These are phyloP conservation scores for Todiramphus saurophagus DNA, from an alignment of 2,113 vertebrate species.

Conservation along the genomic window DNA sequence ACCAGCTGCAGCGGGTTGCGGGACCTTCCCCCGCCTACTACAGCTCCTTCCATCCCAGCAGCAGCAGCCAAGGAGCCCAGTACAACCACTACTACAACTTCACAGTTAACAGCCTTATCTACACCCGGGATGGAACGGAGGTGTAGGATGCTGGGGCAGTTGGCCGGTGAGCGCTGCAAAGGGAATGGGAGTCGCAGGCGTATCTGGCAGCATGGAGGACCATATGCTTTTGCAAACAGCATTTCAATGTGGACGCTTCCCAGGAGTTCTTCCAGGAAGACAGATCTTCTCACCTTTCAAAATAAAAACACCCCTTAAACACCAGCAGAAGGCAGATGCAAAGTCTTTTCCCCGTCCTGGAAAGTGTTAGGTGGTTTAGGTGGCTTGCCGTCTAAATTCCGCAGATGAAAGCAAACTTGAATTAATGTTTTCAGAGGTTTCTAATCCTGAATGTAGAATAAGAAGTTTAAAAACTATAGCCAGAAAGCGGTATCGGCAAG, in stretches of 20 bases:
- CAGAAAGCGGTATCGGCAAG: neutral
- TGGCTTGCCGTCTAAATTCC: neutral
- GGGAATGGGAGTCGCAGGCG: neutral
- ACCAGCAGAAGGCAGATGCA: slow-evolving; percentile 37
- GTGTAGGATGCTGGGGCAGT: slow-evolving; percentile 73
- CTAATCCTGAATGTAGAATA: slow-evolving; percentile 37
- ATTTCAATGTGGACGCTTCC: slow-evolving; percentile 27
- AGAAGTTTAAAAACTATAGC: slow-evolving; percentile 5
- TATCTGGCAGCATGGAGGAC: neutral
- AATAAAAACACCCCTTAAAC: neutral
- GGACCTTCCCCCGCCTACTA: slow-evolving; percentile 82
- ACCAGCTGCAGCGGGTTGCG: slow-evolving; percentile 59
- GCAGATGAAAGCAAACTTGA: neutral
- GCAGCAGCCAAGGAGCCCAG: slow-evolving; percentile 81
- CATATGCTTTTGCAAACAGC: slow-evolving; percentile 10
- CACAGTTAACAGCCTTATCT: slow-evolving; percentile 95
- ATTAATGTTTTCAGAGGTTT: neutral
- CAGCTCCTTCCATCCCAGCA: slow-evolving; percentile 82
- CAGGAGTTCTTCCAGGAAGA: slow-evolving; percentile 11
- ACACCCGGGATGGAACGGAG: slow-evolving; percentile 90
- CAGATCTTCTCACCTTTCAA: neutral
- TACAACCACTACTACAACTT: slow-evolving; percentile 89
- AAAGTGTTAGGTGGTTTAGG: neutral
- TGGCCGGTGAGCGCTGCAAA: neutral
- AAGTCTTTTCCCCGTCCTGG: neutral